Evolutionary conservation across 2,888 invertebrate genomes (phyloP).

Genomic region (Diadegma fenestrale): DNA sequence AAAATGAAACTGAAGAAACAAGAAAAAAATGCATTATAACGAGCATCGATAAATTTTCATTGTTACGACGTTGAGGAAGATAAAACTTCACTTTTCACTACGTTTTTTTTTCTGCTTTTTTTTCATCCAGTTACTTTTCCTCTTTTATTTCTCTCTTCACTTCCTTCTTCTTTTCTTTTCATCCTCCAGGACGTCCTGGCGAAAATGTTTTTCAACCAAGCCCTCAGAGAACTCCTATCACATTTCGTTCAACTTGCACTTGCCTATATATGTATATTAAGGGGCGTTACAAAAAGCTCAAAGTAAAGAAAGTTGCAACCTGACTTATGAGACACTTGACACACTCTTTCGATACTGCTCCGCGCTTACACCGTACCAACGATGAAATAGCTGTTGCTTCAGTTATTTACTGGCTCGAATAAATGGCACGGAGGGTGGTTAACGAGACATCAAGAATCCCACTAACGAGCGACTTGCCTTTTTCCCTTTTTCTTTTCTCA

Average conservation of each 20-base stretch:
- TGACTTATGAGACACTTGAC: constrained; percentile 82
- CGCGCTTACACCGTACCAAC: constrained; percentile 5
- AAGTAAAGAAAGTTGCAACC: constrained; percentile 45
- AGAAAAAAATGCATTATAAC: constrained; percentile 6
- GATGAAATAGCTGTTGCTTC: constrained; percentile 34
- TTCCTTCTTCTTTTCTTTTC: constrained; percentile 1
- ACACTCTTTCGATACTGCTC: constrained; percentile 73
- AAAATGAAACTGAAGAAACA: constrained; percentile 11
- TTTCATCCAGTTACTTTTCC: neutral
- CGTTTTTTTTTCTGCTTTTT: neutral
- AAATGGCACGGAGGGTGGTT: constrained; percentile 49
- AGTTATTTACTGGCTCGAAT: constrained; percentile 44
- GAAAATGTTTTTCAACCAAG: constrained; percentile 27
- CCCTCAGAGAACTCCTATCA: constrained; percentile 17
- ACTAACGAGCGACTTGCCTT: constrained; percentile 42
- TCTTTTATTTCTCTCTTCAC: neutral
- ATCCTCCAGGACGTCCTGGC: neutral
- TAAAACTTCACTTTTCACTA: constrained; percentile 27
- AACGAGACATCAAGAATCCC: constrained; percentile 63
- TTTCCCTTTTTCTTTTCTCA: neutral
- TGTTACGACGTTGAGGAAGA: constrained; percentile 23
- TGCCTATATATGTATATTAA: neutral
- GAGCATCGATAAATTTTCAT: constrained; percentile 51
- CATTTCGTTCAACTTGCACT: constrained; percentile 9
- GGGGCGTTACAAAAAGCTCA: neutral